Evolutionary conservation across 1,140 invertebrate genomes (phyloP), one percentile per base, ranked within the genome.

Genomic region (Tetraneura akinire): DNA sequence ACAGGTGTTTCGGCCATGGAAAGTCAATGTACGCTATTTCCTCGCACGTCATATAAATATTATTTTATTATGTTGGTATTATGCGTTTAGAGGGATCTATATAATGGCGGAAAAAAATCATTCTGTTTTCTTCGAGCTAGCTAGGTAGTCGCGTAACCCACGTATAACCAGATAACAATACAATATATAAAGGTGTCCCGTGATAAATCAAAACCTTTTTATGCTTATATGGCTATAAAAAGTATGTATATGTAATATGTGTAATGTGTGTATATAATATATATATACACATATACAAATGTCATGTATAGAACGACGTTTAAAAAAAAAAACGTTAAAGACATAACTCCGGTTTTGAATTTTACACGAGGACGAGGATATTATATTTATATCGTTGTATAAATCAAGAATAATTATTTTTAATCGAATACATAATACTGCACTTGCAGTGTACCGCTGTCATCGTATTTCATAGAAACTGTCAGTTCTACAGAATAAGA

Each of bases 201-300:
- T 18, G 47, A 71, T 71, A 71, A 71, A 71, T 71, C 68, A 71
- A 71, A 71, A 13, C 23, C 16, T 29, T 71, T 71, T 71, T 71
- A 5, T 29, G 9, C 16, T 3, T 29, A 29, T n/a, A n/a, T n/a
- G n/a, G n/a, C n/a, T n/a, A n/a, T n/a, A n/a, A n/a, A n/a, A n/a
- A n/a, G n/a, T n/a, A n/a, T n/a, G n/a, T n/a, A n/a, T n/a, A n/a
- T n/a, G n/a, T n/a, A n/a, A n/a, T n/a, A n/a, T n/a, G n/a, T n/a
- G n/a, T n/a, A n/a, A n/a, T n/a, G n/a, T n/a, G n/a, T n/a, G n/a
- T n/a, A n/a, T n/a, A n/a, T n/a, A n/a, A n/a, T n/a, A n/a, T 66
- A 66, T 21, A 21, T 42, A 45, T 21, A 66, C 8, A 13, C 18
- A 51, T 10, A 2, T 10, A 18, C 2, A 5, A n/a, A 68, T 5